Evolutionary conservation across 23 tunicate species (phyloP).

Genomic region (Halocynthia aurantium): DNA sequence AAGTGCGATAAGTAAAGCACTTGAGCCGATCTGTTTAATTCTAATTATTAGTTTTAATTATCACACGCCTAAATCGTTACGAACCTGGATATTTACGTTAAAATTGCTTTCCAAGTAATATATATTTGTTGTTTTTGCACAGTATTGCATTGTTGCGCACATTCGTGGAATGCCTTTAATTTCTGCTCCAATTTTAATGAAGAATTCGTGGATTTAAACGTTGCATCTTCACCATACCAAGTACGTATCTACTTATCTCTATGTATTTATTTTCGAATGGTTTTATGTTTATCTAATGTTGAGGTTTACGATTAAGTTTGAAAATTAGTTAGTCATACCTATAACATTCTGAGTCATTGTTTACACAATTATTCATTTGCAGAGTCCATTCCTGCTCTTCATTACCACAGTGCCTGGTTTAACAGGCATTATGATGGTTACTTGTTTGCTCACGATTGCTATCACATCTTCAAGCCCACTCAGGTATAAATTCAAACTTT

Average conservation of each 20-base stretch:
- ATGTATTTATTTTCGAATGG: no score
- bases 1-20: no score
- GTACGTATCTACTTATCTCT: slow-evolving; percentile 11
- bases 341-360: not conserved
- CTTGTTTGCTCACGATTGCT: slow-evolving; percentile 32
- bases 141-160: slow-evolving; percentile 86
- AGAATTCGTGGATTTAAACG: slow-evolving; percentile 55
- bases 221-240: slow-evolving; percentile 75
- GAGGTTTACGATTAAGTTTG: no score
- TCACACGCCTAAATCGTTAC: no score
- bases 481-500: slow-evolving; percentile 28
- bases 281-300: no score
- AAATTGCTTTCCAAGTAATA: no score
- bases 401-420: slow-evolving; percentile 65
- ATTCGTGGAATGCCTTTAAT: slow-evolving; percentile 70
- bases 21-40: no score
- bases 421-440: slow-evolving; percentile 58
- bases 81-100: no score
- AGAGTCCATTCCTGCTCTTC: slow-evolving; percentile 59
- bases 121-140: slow-evolving; percentile 7
- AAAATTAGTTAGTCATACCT: not conserved
- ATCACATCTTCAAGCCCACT: slow-evolving; percentile 36
- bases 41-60: no score
- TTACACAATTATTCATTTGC: not conserved
- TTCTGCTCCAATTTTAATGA: slow-evolving; percentile 61